Evolutionary conservation across 2,797 vertebrate species (phyloP).

Genomic region (Sebastes vulpes): DNA sequence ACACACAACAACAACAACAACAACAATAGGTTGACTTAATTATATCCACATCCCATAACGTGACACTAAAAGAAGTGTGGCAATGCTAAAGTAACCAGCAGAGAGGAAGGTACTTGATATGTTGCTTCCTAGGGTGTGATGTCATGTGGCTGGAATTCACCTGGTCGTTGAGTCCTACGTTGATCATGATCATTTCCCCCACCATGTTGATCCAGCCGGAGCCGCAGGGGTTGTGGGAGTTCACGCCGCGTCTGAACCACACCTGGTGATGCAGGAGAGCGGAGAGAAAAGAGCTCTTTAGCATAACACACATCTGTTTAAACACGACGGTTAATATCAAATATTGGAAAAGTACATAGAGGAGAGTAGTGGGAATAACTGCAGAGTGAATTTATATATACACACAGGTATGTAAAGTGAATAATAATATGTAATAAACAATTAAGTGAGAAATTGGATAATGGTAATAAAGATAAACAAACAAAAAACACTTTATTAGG

Average conservation of each 20-base stretch:
- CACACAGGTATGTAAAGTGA: not conserved
- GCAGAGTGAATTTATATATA: not conserved
- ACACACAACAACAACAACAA: not conserved
- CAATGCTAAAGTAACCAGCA: not conserved
- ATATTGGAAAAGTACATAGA: no score
- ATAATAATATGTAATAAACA: not conserved
- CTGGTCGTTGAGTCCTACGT: constrained; percentile 96
- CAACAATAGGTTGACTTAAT: not conserved
- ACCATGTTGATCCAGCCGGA: constrained; percentile 98
- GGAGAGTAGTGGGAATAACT: not conserved
- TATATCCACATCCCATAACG: not conserved
- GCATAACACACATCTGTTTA: not conserved
- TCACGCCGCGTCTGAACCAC: constrained; percentile 97
- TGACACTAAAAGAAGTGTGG: not conserved
- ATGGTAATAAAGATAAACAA: not conserved
- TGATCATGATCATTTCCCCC: constrained; percentile 95
- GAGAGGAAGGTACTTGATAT: not conserved
- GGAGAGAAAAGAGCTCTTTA: not conserved
- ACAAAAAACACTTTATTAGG: not conserved
- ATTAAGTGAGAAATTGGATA: not conserved
- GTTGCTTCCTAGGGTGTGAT: not conserved
- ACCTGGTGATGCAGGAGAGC: constrained; percentile 83
- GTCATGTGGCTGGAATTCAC: constrained; percentile 62
- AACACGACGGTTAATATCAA: not conserved
- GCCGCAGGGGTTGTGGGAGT: constrained; percentile 95